Percentiles rank a stretch among this genome's conserved stretches.
These are phyloP conservation scores for Manacus vitellinus DNA, from an alignment of 2,113 vertebrate genomes.

Conservation along the genomic window DNA sequence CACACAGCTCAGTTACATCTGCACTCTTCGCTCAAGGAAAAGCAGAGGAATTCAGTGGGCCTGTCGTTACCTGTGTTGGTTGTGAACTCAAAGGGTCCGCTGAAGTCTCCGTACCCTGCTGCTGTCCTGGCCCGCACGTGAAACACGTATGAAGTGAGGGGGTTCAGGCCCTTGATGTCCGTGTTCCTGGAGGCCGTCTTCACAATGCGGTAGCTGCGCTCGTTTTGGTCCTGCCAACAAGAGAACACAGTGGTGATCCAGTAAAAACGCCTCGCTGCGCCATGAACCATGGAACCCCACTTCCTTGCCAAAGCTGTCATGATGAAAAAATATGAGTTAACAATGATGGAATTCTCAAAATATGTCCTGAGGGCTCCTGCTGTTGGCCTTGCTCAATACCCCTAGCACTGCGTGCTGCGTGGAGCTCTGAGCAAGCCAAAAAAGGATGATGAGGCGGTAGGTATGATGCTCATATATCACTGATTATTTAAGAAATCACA, in stretches of 20 bases:
- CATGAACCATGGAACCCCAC: not conserved
- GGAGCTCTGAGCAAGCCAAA: not conserved
- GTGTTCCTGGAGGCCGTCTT: conserved; percentile 89
- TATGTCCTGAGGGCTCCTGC: not conserved
- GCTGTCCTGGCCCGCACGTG: conserved; percentile 94
- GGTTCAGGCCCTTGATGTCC: conserved; percentile 93
- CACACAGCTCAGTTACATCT: not conserved
- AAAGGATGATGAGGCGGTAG: not conserved
- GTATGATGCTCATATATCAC: not conserved
- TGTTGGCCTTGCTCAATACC: not conserved
- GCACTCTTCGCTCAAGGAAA: not conserved
- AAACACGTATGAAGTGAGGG: conserved; percentile 94
- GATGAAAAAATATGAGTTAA: not conserved
- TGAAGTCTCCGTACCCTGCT: conserved; percentile 95
- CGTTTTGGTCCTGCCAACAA: conserved; percentile 89
- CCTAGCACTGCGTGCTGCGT: not conserved
- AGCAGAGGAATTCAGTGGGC: not conserved
- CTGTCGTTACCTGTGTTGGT: conserved; percentile 89
- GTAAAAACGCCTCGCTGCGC: not conserved
- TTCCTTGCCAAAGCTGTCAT: not conserved
- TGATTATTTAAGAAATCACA: conserved; percentile 9
- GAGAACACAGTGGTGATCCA: not conserved
- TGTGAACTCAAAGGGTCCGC: conserved; percentile 92
- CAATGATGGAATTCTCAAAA: not conserved
- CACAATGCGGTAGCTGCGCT: conserved; percentile 95